phyloP scores from a whole-genome alignment of 2,888 invertebrate genomes.

The Sceliomorpha sp. region DNA sequence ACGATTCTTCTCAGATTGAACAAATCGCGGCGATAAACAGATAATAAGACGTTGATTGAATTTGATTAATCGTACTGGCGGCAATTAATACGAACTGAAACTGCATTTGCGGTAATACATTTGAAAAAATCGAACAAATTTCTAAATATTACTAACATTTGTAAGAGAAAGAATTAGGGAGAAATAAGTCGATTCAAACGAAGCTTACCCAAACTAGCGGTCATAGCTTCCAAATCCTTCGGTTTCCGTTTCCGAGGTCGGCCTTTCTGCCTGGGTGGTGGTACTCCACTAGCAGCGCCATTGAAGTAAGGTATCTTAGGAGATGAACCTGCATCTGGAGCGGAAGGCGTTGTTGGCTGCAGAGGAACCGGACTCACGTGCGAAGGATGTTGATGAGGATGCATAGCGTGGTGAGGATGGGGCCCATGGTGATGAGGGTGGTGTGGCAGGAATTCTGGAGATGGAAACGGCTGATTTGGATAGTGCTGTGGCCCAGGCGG shows the following conservation, averaged over 20 bases:
- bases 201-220: slow-evolving; percentile 90
- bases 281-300: slow-evolving; percentile 82
- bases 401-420: slow-evolving; percentile 65
- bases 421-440: slow-evolving; percentile 77
- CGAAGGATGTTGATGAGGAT: slow-evolving; percentile 80
- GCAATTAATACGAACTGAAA: too few relatives aligned
- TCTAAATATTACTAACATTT: slow-evolving; percentile 36
- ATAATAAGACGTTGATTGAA: too few relatives aligned
- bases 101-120: slow-evolving; percentile 9
- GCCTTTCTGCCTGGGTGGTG: slow-evolving; percentile 92
- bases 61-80: slow-evolving; percentile 27
- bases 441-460: slow-evolving; percentile 80
- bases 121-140: slow-evolving; percentile 15
- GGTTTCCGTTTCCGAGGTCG: slow-evolving; percentile 95
- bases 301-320: slow-evolving; percentile 83
- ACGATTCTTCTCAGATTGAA: slow-evolving; percentile 41
- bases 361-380: slow-evolving; percentile 80
- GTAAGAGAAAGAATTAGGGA: too few relatives aligned
- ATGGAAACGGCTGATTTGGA: slow-evolving; percentile 83
- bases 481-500: slow-evolving; percentile 77
- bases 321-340: slow-evolving; percentile 76
- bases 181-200: too few relatives aligned
- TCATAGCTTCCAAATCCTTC: slow-evolving; percentile 92
- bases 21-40: slow-evolving; percentile 38
- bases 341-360: slow-evolving; percentile 83